Percentiles rank a stretch among this genome's conserved stretches.
These are phyloP conservation scores for Cochlearius cochlearius DNA, from an alignment of 2,113 vertebrate genomes.

Conservation along the genomic window DNA sequence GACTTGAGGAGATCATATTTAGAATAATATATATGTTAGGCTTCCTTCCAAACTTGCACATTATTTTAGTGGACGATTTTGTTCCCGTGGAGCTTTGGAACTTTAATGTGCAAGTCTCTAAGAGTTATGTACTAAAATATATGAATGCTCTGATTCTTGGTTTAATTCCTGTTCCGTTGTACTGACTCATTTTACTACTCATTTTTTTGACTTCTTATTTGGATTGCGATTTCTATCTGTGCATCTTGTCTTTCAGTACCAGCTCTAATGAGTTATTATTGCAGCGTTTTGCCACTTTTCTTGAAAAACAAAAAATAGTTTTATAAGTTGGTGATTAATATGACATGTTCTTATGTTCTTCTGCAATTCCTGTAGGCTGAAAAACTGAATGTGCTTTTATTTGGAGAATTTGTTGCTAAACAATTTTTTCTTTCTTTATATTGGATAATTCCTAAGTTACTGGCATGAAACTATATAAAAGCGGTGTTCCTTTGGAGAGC, in stretches of 20 bases:
- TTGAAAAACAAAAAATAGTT: not conserved
- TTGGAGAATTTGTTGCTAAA: not conserved
- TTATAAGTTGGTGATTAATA: not conserved
- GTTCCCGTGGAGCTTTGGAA: not conserved
- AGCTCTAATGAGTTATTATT: not conserved
- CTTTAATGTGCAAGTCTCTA: not conserved
- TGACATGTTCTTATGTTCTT: not conserved
- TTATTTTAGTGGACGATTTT: not conserved
- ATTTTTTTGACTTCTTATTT: not conserved
- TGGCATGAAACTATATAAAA: not conserved
- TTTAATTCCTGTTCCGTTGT: not conserved
- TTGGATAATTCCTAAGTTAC: not conserved
- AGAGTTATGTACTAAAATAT: not conserved
- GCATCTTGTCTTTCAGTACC: not conserved
- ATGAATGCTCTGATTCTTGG: not conserved
- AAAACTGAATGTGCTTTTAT: not conserved
- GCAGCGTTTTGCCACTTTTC: not conserved
- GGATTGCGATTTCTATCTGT: not conserved
- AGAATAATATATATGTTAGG: fast-evolving
- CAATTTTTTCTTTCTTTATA: not conserved
- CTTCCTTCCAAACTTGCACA: not conserved
- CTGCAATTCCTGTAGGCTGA: not conserved
- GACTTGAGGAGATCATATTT: not conserved
- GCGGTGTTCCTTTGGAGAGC: not conserved
- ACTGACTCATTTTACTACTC: not conserved